Percentiles rank a stretch among this genome's conserved stretches.
Evolutionary conservation across 2,888 invertebrate genomes (phyloP).

Genomic region (Ashinkailepas kermadecensis): DNA sequence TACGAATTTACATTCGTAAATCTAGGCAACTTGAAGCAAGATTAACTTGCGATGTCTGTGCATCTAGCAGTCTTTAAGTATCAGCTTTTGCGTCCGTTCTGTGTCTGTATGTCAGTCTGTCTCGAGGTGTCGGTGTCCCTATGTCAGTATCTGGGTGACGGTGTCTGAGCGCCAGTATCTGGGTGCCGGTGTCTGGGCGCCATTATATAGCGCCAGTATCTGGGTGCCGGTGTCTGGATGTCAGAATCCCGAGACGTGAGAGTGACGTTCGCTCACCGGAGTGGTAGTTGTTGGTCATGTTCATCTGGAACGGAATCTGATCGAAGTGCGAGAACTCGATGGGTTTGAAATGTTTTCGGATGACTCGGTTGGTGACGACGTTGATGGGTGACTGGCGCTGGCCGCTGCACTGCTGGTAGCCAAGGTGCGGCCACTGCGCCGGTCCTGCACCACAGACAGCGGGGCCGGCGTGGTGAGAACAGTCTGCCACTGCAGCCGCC

Average conservation of each 20-base stretch:
- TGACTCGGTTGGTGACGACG: background rate
- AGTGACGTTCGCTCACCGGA: background rate
- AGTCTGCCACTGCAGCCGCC: too few species aligned
- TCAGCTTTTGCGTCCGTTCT: too few species aligned
- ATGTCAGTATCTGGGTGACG: background rate
- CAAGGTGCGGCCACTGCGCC: background rate
- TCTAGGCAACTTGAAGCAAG: too few species aligned
- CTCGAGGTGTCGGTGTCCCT: background rate
- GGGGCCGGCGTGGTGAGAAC: too few species aligned
- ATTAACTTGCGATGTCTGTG: too few species aligned
- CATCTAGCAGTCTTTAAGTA: too few species aligned
- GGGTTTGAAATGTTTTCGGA: background rate
- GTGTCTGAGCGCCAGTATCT: background rate
- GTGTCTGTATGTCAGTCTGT: too few species aligned
- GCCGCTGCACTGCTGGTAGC: slow-evolving; percentile 11
- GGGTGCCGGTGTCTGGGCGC: background rate
- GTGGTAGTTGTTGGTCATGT: slow-evolving; percentile 7
- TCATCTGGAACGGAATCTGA: background rate
- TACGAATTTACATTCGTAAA: too few species aligned
- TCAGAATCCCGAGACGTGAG: background rate
- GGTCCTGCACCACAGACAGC: background rate
- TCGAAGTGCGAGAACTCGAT: background rate
- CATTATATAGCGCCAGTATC: background rate
- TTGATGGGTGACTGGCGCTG: slow-evolving; percentile 8
- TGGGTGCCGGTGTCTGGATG: background rate